A percentile compares a stretch with the other conserved stretches of the same genome.
Conservation (phyloP, 2,113 vertebrate genomes). For the Suncus etruscus region DNA sequence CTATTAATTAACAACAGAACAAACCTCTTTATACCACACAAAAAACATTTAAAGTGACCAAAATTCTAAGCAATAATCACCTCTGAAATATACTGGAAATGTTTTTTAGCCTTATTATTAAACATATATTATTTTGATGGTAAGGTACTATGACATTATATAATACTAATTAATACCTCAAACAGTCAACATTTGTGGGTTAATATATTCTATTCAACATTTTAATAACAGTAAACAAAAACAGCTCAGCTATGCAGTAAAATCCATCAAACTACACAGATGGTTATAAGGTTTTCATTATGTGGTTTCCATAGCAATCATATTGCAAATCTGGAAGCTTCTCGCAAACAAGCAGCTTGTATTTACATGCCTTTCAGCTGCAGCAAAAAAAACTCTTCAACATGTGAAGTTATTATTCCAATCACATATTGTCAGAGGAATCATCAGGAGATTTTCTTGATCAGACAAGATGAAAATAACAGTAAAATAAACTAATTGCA, state of each 20-base stretch:
- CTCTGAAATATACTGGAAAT: slow-evolving; percentile 46
- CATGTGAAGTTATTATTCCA: slow-evolving; percentile 86
- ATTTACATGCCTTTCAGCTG: slow-evolving; percentile 90
- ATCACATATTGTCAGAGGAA: slow-evolving; percentile 85
- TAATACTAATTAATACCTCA: slow-evolving; percentile 85
- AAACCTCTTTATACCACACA: slow-evolving; percentile 41
- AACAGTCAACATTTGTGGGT: slow-evolving; percentile 80
- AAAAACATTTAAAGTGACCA: slow-evolving; percentile 71
- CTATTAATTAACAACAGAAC: slow-evolving; percentile 67
- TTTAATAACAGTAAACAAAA: slow-evolving; percentile 91
- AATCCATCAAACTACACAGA: slow-evolving; percentile 90
- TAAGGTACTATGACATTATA: slow-evolving; percentile 72
- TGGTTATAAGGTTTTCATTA: slow-evolving; percentile 91
- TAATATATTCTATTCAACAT: slow-evolving; percentile 86
- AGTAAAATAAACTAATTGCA: slow-evolving; percentile 76
- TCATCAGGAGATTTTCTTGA: slow-evolving; percentile 83
- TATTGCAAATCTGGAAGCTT: slow-evolving; percentile 91
- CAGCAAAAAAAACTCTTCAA: slow-evolving; percentile 83
- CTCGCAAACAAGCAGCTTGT: slow-evolving; percentile 92
- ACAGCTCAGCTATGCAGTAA: slow-evolving; percentile 87
- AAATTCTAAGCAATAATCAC: slow-evolving; percentile 69
- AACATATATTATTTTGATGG: slow-evolving; percentile 77
- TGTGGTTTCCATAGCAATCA: slow-evolving; percentile 93
- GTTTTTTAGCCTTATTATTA: slow-evolving; percentile 78
- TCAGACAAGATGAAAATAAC: slow-evolving; percentile 80